Conservation (phyloP, 30 jellyfish, hydroid and myxozoan genomes). For the Hydractinia echinata region DNA sequence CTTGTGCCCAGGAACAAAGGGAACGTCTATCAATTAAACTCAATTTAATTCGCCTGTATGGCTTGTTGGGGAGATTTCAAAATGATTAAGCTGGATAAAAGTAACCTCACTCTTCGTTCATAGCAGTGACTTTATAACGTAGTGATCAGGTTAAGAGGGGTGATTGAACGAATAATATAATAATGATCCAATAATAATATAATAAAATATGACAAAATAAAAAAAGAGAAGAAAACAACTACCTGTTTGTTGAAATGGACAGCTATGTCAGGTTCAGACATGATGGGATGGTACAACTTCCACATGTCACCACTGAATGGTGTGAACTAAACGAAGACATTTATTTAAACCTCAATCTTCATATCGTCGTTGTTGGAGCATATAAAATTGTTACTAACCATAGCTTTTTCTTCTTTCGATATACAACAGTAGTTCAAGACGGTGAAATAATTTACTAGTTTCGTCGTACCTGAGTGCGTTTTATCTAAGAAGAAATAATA, state of each 20-base stretch:
- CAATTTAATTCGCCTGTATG: too few relatives aligned
- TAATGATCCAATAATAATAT: not conserved
- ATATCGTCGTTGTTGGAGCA: not conserved
- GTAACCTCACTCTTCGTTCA: too few relatives aligned
- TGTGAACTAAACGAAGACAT: conserved; percentile 51
- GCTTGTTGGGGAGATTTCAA: too few relatives aligned
- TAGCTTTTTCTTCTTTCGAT: conserved; percentile 75
- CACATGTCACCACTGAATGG: conserved; percentile 81
- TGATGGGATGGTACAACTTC: conserved; percentile 73
- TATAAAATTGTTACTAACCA: conserved; percentile 38
- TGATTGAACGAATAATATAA: too few relatives aligned
- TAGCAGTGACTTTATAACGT: too few relatives aligned
- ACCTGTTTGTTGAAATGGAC: conserved; percentile 94
- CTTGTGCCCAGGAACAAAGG: too few relatives aligned
- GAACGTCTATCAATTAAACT: too few relatives aligned
- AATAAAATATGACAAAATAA: not conserved
- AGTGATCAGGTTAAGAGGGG: too few relatives aligned
- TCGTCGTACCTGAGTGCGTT: conserved; percentile 76
- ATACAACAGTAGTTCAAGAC: conserved; percentile 73
- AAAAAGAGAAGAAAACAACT: not conserved
- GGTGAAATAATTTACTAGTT: conserved; percentile 70
- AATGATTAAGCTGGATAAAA: too few relatives aligned
- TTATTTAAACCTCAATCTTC: not conserved
- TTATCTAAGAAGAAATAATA: conserved; percentile 44
- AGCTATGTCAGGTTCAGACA: conserved; percentile 96